Evolutionary conservation across 2,113 vertebrate species (phyloP), one percentile per base, ranked within the genome.

Genomic region (Gymnorhina tibicen): DNA sequence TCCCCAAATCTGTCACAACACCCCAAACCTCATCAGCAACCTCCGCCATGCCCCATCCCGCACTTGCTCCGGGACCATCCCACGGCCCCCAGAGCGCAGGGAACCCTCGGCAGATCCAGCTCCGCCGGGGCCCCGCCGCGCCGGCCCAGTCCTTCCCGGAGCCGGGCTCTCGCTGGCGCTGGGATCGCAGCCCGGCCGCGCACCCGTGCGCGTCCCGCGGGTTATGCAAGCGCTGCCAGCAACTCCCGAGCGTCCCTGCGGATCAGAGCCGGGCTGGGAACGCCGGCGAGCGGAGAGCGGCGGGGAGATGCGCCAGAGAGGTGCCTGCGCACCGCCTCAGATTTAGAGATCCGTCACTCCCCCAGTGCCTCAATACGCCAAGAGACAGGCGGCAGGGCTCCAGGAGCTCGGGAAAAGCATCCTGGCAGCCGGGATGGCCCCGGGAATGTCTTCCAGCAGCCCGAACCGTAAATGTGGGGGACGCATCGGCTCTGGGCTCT

Each of bases 71-170:
- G 2, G 4, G 60, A 28, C 18, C 47, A 47, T 4, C 62, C 9
- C 58, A 15, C 11, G 47, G 26, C 1, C 13, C 42, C 6, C 47
- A 30, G 15, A 46, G 37, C 2, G 1, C 27, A 17, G 37, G 1
- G 33, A 59, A 9, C 9, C 41, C 77, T 39, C 0, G 4, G 76
- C 30, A 35, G n/a, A n/a, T 7, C 16, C 14, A 6, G 33, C 20
- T 44, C 21, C 62, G 5, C 13, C 0, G 4, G 59, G 33, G 27
- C 7, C 10, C 6, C 0, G 0, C 28, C 2, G 69, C 6, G 18
- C 41, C 0, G 0, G 42, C 20, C 37, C 21, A 32, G 28, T 33
- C 62, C 41, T 21, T n/a, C 79, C 72, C 1, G 0, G 56, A 18
- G 68, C 64, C 1, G 0, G 3, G 66, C 39, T 50, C 39, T 60